Percentiles rank a stretch among this genome's conserved stretches.
Conservation (phyloP, 2,113 vertebrate genomes). For the Psilopogon haemacephalus region DNA sequence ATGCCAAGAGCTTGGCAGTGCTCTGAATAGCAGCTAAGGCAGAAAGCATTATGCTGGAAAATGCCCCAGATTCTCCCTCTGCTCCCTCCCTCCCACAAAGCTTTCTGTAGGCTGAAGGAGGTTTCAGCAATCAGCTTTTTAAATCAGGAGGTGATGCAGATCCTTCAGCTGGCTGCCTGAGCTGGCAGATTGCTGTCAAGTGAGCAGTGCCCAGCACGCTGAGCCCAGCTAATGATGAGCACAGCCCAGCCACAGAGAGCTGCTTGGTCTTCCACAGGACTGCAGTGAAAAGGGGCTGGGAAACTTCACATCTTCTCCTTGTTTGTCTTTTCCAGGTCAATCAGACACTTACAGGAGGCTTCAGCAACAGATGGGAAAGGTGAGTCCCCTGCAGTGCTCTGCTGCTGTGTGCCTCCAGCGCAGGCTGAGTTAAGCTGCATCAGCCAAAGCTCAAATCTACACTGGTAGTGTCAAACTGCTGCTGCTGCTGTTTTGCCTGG, state of each 20-base stretch:
- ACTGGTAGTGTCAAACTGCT: neutral
- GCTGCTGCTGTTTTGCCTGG: neutral
- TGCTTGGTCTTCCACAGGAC: neutral
- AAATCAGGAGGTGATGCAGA: constrained; percentile 17
- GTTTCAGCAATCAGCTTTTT: neutral
- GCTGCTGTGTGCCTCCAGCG: neutral
- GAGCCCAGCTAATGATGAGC: neutral
- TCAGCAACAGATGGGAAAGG: constrained; percentile 90
- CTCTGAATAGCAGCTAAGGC: neutral
- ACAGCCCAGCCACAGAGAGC: neutral
- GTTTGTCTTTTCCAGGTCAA: constrained; percentile 78
- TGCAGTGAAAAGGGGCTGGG: neutral
- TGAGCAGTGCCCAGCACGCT: neutral
- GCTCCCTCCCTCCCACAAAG: constrained; percentile 10
- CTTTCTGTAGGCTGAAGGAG: constrained; percentile 29
- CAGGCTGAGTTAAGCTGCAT: neutral
- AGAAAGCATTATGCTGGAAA: constrained; percentile 41
- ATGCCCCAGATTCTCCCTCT: constrained; percentile 39
- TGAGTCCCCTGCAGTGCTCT: constrained; percentile 39
- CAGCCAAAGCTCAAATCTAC: neutral
- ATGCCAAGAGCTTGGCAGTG: neutral
- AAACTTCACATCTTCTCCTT: neutral
- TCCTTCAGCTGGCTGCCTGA: neutral
- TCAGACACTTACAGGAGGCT: constrained; percentile 88
- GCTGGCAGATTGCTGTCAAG: neutral